Base-by-base conservation (phyloP, 2,888 invertebrate genomes). In the Campoletis raptor region DNA sequence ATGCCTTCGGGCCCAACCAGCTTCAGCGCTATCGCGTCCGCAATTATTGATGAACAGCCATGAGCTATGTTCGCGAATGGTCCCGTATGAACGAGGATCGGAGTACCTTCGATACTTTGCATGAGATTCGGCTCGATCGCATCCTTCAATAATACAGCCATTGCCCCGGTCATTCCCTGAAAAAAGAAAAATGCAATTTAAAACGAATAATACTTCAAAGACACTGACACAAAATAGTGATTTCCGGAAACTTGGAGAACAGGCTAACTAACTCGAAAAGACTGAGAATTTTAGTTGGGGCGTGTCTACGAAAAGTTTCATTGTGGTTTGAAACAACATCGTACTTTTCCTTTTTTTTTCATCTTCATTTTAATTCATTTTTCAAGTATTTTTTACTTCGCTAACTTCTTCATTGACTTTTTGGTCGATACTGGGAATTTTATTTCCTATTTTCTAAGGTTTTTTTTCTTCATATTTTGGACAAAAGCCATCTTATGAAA, bases 11-110 rank as follows among this genome's bases (percentile, higher is more conserved):
- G 96, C 9, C 99, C 98, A 15, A 99, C 99, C 73, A 99, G 95
- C 94, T 99, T 99, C 88, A 99, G 95, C 10, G 98, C 99, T 88
- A 99, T 96, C 92, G 97, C 97, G 95, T 99, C 99, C 0, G 99
- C 99, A 57, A 99, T 95, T 89, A 99, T 98, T 40, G 99, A 99
- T 2, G 98, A 99, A 94, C 99, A 99, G 57, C 99, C 99, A 95
- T 99, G 99, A 0, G 99, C 99, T 93, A 99, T 99, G 95, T 99
- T 99, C 70, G 99, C 99, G 95, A 99, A 99, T 1, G 99, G 99
- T 0, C 99, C 99, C 5, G 99, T 97, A 95, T 99, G 99, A 0
- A 99, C 99, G 90, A 99, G 96, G 77, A 99, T 99, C 0, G 99
- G 99, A 0, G 98, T 97, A 30, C 98, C 99, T 95, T 99, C 99